Conservation (phyloP, 2,797 vertebrate species). For the Adrianichthys oophorus region DNA sequence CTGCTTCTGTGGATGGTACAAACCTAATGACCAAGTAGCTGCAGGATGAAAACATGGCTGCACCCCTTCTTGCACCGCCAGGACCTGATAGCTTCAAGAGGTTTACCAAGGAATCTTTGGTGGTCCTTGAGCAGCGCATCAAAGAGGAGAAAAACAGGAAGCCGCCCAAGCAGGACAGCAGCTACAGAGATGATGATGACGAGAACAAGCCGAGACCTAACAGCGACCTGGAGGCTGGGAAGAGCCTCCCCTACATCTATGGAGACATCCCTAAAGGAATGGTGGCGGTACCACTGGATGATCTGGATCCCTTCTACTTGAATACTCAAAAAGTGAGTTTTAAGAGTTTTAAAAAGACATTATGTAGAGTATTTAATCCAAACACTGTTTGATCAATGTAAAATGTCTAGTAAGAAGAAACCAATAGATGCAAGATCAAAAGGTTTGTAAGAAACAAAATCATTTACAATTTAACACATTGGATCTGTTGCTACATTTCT, state of each 20-base stretch:
- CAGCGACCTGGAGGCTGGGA: constrained; percentile 95
- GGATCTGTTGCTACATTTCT: no score
- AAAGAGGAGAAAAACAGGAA: constrained; percentile 94
- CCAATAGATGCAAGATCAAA: no score
- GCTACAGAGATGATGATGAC: constrained; percentile 96
- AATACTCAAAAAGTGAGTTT: constrained; percentile 93
- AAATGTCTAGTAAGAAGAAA: no score
- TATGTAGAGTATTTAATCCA: constrained; percentile 14
- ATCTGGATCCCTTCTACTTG: constrained; percentile 96
- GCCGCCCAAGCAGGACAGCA: constrained; percentile 93
- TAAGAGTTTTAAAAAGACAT: neutral
- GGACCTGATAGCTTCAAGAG: constrained; percentile 97
- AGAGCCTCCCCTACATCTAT: constrained; percentile 97
- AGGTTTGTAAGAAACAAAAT: no score
- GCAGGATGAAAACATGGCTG: constrained; percentile 99
- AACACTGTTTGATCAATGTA: neutral
- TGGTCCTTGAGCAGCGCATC: constrained; percentile 92
- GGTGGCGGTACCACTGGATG: constrained; percentile 95
- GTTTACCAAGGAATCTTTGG: constrained; percentile 95
- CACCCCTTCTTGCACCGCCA: constrained; percentile 95
- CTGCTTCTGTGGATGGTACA: constrained; percentile 85
- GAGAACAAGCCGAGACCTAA: constrained; percentile 96
- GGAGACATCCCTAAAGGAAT: constrained; percentile 90
- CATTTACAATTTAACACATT: no score
- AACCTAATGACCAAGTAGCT: constrained; percentile 87